Conservation (phyloP, 2,888 invertebrate species). For the Athalia circularis region DNA sequence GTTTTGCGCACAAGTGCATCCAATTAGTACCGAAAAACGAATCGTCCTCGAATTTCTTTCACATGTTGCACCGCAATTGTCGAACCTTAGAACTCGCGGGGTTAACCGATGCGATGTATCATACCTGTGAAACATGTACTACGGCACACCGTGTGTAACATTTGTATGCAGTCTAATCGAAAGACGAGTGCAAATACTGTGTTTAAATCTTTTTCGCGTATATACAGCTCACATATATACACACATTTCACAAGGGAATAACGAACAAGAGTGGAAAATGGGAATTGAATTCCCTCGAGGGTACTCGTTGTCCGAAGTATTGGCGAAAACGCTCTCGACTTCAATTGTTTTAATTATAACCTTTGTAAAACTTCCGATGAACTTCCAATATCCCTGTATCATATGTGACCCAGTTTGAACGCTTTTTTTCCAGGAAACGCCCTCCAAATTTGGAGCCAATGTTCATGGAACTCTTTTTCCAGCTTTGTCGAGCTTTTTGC, state of each 20-base stretch:
- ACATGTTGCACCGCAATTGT: background rate
- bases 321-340: slow-evolving; percentile 20
- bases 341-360: slow-evolving; percentile 24
- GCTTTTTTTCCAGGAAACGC: background rate
- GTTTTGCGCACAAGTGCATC: slow-evolving; percentile 23
- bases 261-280: slow-evolving; percentile 13
- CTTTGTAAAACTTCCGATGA: background rate
- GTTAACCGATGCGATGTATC: background rate
- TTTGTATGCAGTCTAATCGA: background rate
- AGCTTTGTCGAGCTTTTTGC: background rate
- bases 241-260: background rate
- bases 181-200: background rate
- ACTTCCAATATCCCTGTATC: background rate
- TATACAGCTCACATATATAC: background rate
- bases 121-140: background rate
- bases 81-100: slow-evolving; percentile 5
- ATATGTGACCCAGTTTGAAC: background rate
- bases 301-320: slow-evolving; percentile 10
- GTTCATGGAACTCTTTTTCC: background rate
- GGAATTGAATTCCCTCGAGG: slow-evolving; percentile 27
- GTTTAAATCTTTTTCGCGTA: background rate
- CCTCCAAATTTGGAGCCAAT: background rate
- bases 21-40: slow-evolving; percentile 23
- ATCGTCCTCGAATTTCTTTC: background rate
- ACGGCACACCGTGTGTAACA: too few species aligned